These are phyloP conservation scores for Fissipunctia ypsillon DNA, from an alignment of 2,888 invertebrate species.

Conservation along the genomic window DNA sequence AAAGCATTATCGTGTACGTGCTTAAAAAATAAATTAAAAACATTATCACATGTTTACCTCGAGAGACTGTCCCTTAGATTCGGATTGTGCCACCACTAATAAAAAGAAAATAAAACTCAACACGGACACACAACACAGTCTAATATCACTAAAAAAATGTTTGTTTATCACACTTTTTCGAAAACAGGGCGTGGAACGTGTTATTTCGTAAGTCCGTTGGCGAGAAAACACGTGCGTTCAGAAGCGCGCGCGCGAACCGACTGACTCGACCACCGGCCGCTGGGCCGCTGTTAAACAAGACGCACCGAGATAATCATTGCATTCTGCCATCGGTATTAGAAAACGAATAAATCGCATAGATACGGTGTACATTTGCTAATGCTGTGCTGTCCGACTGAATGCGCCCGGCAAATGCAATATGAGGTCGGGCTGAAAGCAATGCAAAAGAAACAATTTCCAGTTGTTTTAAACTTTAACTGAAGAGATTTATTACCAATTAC, in stretches of 20 bases:
- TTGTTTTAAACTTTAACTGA: conserved; percentile 42
- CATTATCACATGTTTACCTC: conserved; percentile 77
- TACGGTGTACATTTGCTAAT: conserved; percentile 82
- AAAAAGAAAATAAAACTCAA: conserved; percentile 62
- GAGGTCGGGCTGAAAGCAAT: conserved; percentile 60
- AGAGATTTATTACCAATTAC: conserved; percentile 40
- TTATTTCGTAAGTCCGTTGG: conserved; percentile 68
- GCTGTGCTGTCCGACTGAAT: conserved; percentile 61
- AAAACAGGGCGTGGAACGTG: conserved; percentile 72
- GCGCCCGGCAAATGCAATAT: conserved; percentile 64
- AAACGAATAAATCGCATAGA: conserved; percentile 86
- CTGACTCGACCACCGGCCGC: conserved; percentile 72
- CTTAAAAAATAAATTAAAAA: conserved; percentile 72
- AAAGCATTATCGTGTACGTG: conserved; percentile 68
- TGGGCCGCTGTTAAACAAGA: conserved; percentile 66
- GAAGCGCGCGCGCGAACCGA: conserved; percentile 76
- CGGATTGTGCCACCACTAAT: conserved; percentile 67
- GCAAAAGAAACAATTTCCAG: conserved; percentile 51
- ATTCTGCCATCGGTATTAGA: conserved; percentile 84
- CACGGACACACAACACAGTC: conserved; percentile 75
- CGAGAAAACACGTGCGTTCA: conserved; percentile 73
- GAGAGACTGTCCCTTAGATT: conserved; percentile 70
- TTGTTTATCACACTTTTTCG: conserved; percentile 69
- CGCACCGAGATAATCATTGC: conserved; percentile 76
- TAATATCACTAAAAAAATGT: conserved; percentile 70